These are phyloP conservation scores for Equus przewalskii DNA, from an alignment of 2,113 vertebrate genomes.

Conservation along the genomic window DNA sequence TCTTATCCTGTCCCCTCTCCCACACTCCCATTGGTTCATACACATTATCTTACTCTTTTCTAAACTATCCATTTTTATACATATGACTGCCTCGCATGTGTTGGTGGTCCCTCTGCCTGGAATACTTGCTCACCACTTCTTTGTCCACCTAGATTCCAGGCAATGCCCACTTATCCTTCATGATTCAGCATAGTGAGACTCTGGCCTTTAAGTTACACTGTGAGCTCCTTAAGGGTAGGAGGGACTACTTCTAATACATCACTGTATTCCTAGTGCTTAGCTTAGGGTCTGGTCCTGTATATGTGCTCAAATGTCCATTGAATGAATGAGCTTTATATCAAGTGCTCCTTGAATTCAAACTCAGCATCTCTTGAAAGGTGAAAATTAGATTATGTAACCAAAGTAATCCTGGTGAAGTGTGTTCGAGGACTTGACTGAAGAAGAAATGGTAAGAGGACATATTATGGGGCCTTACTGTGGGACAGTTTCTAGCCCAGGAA, in stretches of 20 bases:
- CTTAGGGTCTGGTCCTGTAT: slow-evolving; percentile 24
- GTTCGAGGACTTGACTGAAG: slow-evolving; percentile 20
- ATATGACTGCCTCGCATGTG: background rate
- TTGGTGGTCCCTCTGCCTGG: background rate
- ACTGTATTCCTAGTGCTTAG: slow-evolving; percentile 24
- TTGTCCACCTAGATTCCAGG: background rate
- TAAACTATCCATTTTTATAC: background rate
- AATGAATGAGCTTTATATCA: slow-evolving; percentile 54
- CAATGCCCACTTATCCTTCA: slow-evolving; percentile 4
- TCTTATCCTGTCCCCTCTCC: background rate
- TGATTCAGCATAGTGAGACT: slow-evolving; percentile 16
- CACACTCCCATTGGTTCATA: background rate
- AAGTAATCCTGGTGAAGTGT: slow-evolving; percentile 57
- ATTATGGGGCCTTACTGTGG: slow-evolving; percentile 1
- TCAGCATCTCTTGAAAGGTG: slow-evolving; percentile 60
- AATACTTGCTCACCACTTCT: background rate
- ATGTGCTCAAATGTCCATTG: slow-evolving; percentile 3
- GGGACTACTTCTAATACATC: slow-evolving; percentile 23
- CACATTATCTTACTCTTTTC: background rate
- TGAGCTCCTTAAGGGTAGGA: slow-evolving; percentile 20
- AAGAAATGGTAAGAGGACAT: slow-evolving; percentile 42
- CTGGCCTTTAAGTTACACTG: background rate
- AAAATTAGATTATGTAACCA: slow-evolving; percentile 49
- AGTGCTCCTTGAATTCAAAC: slow-evolving; percentile 54
- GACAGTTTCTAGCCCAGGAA: slow-evolving; percentile 26